These are phyloP conservation scores for Coptotermes formosanus DNA, from an alignment of 1,140 invertebrate genomes.

Conservation along the genomic window DNA sequence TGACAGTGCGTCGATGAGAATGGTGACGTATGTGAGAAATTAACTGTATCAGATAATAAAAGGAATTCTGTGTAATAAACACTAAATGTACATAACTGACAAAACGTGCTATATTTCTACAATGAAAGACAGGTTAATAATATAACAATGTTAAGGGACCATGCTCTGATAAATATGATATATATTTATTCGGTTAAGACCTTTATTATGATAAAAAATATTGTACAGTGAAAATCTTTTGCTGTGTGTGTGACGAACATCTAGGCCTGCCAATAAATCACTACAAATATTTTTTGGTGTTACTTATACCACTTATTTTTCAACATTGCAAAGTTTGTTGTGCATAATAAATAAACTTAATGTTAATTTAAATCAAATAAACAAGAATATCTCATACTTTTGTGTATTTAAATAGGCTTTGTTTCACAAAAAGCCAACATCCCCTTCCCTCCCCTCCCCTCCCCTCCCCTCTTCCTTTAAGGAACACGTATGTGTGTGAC, in stretches of 20 bases:
- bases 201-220: not conserved
- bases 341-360: not conserved
- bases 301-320: not conserved
- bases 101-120: not conserved
- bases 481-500: too few relatives aligned
- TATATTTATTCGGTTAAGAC: constrained; percentile 2
- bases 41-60: not conserved
- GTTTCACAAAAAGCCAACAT: too few relatives aligned
- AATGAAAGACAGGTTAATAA: not conserved
- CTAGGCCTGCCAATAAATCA: too few relatives aligned
- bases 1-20: not conserved
- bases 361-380: not conserved
- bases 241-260: not conserved
- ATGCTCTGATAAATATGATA: not conserved
- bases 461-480: too few relatives aligned
- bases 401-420: too few relatives aligned
- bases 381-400: not conserved
- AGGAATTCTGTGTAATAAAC: not conserved
- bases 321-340: not conserved
- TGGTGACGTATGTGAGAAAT: too few relatives aligned
- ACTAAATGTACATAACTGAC: not conserved
- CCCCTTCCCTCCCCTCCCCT: too few relatives aligned
- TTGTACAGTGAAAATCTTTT: not conserved
- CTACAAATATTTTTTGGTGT: not conserved
- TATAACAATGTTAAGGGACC: not conserved